A percentile compares a stretch with the other conserved stretches of the same genome.
These are phyloP conservation scores for Cephus pygmeus DNA, from an alignment of 2,888 invertebrate genomes.

Conservation along the genomic window DNA sequence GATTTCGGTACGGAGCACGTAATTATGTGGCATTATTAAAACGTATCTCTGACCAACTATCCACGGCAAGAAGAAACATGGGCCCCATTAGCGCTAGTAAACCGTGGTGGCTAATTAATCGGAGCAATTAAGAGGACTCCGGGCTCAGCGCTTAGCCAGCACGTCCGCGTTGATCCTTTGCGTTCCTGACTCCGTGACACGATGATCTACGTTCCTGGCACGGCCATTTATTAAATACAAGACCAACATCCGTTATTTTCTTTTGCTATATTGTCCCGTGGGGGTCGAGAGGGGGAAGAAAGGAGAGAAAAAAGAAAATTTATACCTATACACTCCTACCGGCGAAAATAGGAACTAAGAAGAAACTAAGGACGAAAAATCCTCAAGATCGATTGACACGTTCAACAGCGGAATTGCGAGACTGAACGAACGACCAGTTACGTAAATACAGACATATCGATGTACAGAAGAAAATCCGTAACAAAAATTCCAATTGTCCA, in stretches of 20 bases:
- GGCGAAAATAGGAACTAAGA: too few species aligned
- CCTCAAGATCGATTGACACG: too few species aligned
- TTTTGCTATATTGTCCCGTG: too few species aligned
- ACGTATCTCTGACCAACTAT: constrained; percentile 34
- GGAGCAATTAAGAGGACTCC: constrained; percentile 54
- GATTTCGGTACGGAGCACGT: constrained; percentile 4
- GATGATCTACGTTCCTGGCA: constrained; percentile 52
- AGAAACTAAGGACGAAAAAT: too few species aligned
- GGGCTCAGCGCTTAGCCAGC: constrained; percentile 17
- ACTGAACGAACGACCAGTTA: too few species aligned
- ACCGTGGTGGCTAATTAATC: constrained; percentile 60
- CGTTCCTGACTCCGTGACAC: constrained; percentile 34
- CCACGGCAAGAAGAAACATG: constrained; percentile 44
- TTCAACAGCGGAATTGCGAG: too few species aligned
- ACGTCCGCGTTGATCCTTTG: constrained; percentile 37
- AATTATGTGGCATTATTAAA: constrained; percentile 48
- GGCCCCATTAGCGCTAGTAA: constrained; percentile 53
- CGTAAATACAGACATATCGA: too few species aligned
- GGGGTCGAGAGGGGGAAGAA: too few species aligned
- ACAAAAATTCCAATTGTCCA: too few species aligned
- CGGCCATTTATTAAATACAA: constrained; percentile 47
- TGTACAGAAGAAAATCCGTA: too few species aligned
- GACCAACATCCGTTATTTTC: not conserved
- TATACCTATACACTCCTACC: too few species aligned
- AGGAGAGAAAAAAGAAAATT: too few species aligned